A percentile compares a stretch with the other conserved stretches of the same genome.
These are phyloP conservation scores for Pseudorectes ferrugineus DNA, from an alignment of 2,113 vertebrate species.

Conservation along the genomic window DNA sequence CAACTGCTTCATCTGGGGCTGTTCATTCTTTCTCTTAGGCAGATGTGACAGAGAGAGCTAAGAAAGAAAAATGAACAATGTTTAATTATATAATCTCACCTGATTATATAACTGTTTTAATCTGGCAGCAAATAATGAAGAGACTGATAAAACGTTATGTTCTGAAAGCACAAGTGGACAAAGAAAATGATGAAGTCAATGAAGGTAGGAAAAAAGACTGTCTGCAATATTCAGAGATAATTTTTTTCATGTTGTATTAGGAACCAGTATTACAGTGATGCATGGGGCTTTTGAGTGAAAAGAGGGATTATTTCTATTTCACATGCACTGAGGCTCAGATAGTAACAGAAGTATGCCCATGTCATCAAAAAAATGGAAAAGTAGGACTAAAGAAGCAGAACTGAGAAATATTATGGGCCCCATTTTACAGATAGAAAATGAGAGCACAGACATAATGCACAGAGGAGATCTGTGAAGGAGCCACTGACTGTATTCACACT, in stretches of 20 bases:
- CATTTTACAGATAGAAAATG: not conserved
- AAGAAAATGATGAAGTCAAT: slow-evolving; percentile 90
- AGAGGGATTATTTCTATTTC: not conserved
- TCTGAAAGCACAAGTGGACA: slow-evolving; percentile 90
- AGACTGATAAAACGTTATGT: slow-evolving; percentile 89
- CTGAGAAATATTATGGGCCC: not conserved
- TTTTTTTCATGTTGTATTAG: not conserved
- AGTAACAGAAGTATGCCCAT: not conserved
- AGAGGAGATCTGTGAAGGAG: not conserved
- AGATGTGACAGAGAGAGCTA: not conserved
- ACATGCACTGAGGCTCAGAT: not conserved
- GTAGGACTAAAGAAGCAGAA: not conserved
- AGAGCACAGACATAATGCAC: not conserved
- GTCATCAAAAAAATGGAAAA: not conserved
- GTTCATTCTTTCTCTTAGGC: not conserved
- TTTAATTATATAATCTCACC: not conserved
- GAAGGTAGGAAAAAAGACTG: slow-evolving; percentile 78
- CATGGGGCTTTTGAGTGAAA: not conserved
- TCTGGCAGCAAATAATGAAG: slow-evolving; percentile 88
- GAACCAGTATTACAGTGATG: not conserved
- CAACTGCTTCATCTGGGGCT: not conserved
- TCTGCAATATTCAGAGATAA: not conserved
- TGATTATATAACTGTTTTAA: slow-evolving; percentile 19
- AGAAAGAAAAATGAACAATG: not conserved
- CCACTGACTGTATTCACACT: not conserved